Evolutionary conservation across 2,797 vertebrate species (phyloP).

Genomic region (Agapornis canus): DNA sequence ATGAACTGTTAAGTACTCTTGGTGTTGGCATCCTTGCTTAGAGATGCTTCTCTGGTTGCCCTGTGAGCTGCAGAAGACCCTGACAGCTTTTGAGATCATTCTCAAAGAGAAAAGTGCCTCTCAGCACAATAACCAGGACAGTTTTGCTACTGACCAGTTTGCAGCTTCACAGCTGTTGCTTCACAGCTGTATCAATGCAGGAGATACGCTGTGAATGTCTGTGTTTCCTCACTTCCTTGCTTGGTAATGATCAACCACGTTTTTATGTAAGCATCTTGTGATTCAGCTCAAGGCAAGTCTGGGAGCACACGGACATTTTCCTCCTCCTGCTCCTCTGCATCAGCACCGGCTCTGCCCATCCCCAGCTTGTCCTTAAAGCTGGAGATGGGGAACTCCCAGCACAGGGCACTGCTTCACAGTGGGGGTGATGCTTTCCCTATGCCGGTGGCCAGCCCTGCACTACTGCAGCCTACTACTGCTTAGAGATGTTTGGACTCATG

Average conservation of each 20-base stretch:
- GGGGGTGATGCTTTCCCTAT: background rate
- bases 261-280: conserved; percentile 23
- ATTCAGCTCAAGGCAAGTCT: background rate
- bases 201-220: background rate
- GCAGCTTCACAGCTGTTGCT: background rate
- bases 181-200: background rate
- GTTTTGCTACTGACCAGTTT: background rate
- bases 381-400: background rate
- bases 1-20: background rate
- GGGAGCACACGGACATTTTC: background rate
- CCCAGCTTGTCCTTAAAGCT: background rate
- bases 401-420: rapidly evolving
- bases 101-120: background rate
- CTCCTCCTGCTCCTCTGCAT: background rate
- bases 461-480: background rate
- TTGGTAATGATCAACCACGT: background rate
- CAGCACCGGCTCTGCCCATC: background rate
- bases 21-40: background rate
- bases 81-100: background rate
- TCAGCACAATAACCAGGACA: background rate
- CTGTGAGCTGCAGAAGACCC: background rate
- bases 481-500: rapidly evolving
- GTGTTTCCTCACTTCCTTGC: background rate
- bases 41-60: background rate
- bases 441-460: rapidly evolving